Base-by-base conservation (phyloP, 2,888 invertebrate genomes). In the Agrochola litura region DNA sequence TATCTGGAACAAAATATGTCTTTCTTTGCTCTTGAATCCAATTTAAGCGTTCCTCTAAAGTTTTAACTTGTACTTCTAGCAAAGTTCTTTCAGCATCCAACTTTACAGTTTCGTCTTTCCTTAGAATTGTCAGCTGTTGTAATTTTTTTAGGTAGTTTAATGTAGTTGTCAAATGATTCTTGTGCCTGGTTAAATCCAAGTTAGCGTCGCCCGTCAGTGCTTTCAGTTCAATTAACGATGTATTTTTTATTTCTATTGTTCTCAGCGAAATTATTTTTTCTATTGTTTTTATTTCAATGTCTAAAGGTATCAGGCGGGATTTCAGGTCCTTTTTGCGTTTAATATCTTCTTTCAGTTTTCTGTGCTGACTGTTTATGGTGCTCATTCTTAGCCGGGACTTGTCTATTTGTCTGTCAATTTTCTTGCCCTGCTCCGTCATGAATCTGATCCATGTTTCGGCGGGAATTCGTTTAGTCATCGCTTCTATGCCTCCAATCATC, bases 251-350 rank as follows among this genome's bases (percentile, higher is more conserved):
- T 9, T 97, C 97, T 60, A 97, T 97, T 6, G 93, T 91, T 69
- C 92, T 91, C 22, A 93, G 66, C 66, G 96, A 96, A 86, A 97
- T 95, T 16, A 95, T 86, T 86, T 97, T 97, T 87, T 97, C 97
- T 41, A 98, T 97, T 83, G 95, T 94, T 19, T 97, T 86, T 86
- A 97, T 97, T 66, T 97, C 97, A 84, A 98, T 97, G 89, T 98
- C 98, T 0, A 97, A 97, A 0, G 97, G 96, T 2, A 56, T 0
- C 1, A 81, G 5, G 0, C 10, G 25, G 49, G 61, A 43, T 25
- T 14, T 14, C 49, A 70, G 30, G 0, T 83, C 80, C 12, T 41
- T 46, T 43, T 77, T 81, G 22, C 14, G 6, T 49, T 94, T 92
- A 6, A 97, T 94, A 79, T 97, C 97, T 0, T 95, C 93, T 78